Base-by-base conservation (phyloP, 1,140 invertebrate species). In the Elymnias hypermnestra region DNA sequence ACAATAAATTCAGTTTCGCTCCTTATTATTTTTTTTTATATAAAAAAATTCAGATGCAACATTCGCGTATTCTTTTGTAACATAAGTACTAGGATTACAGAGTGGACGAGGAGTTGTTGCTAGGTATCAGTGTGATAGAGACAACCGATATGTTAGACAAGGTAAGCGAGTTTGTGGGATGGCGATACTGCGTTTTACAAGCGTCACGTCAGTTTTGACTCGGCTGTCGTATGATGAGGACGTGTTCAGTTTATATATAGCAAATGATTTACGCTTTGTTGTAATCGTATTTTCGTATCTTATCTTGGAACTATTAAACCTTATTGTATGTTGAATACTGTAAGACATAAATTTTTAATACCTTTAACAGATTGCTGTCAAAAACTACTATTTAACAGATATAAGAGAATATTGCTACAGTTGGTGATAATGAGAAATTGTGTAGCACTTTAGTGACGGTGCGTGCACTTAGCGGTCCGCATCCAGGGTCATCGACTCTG, bases 61-160 rank as follows among this genome's bases (percentile, higher is more conserved):
- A 73, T 72, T 60, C 68, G 70, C 64, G 73, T 74, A 79, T 79
- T 81, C 77, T 79, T 82, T 78, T 70, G 77, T 76, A 79, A 78
- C 72, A 62, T 57, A 72, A 70, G 58, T 83, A 83, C 75, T 58
- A 83, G 77, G 79, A 73, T 61, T 42, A 45, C 61, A 83, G 71
- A 77, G 64, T 37, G 31, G 47, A 19, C 33, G 44, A 60, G 64
- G 36, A 52, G 42, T 35, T 15, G 39, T 58, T 57, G 51, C 42
- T 57, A 42, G 47, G 29, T 33, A 33, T 8, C 1, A 7, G 70
- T 64, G 71, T 29, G 48, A 14, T 65, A 51, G 63, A 67, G 66
- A 54, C 71, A 67, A 70, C 59, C 69, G 64, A 72, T 72, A 71
- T 61, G 72, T 57, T 38, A 77, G 74, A 77, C 70, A 77, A 81